Base-by-base conservation (phyloP, 1,140 invertebrate species). In the Chlorops oryzae region DNA sequence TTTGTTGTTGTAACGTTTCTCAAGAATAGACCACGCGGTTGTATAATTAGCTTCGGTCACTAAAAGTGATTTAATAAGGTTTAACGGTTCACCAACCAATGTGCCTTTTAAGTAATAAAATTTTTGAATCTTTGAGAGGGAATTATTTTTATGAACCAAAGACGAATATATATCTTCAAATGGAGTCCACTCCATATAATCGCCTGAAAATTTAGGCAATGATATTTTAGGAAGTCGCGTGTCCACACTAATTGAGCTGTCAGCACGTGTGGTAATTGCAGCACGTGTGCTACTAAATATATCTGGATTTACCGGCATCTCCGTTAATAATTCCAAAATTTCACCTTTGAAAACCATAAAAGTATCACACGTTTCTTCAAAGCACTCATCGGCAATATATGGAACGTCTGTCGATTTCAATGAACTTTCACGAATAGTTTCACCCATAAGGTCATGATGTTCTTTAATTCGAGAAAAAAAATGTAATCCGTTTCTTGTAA, bases 121-220 rank as follows among this genome's bases (percentile, higher is more conserved):
- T 28, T 46, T 46, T 35, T 46, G 28, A 35, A 46, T 28, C 23
- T 46, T 46, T 22, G 15, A 21, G n/a, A 46, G 28, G 15, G 17
- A 34, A 23, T 20, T 46, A 15, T 46, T 46, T 22, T 46, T 46
- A 47, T 47, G 45, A 18, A 38, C 45, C 22, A 47, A 35, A 47
- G 18, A 34, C 13, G 25, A 9, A 37, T 47, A 47, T 18, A 47
- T 15, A 47, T 47, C 45, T 6, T 15, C 21, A 22, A 47, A 47
- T 24, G 45, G 22, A 47, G 38, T 22, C 32, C 45, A 47, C 38
- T 47, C 45, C 32, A 37, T 37, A 21, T 47, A 47, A 23, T 47
- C 32, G 12, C 32, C 45, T 3, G 34, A 47, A 15, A 47, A 47
- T 23, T 35, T 47, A 15, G 45, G 45, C 15, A 47, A 20, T 15